Evolutionary conservation across 2,113 vertebrate species (phyloP).

Genomic region (Junco hyemalis): DNA sequence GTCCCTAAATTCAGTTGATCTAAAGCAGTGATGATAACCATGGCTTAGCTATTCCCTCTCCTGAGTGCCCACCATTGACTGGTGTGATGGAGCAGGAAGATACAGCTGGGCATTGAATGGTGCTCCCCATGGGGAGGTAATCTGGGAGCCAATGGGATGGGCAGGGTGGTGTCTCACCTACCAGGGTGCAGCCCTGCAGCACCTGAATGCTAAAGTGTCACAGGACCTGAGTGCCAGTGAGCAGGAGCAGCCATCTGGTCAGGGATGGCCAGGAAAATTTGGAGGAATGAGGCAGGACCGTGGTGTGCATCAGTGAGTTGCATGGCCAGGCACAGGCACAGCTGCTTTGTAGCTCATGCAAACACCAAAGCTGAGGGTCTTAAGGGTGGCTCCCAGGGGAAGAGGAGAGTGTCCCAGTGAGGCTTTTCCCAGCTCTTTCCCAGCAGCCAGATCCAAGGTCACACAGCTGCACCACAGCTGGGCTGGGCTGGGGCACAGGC

Average conservation of each 20-base stretch:
- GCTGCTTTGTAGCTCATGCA: neutral
- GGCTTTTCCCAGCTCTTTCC: neutral
- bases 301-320: neutral
- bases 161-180: neutral
- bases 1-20: neutral
- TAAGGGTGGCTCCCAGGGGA: neutral
- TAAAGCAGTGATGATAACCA: neutral
- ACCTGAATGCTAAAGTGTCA: neutral
- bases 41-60: neutral
- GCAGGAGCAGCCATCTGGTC: neutral
- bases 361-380: neutral
- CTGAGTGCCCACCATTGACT: neutral
- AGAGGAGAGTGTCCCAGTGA: neutral
- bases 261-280: neutral
- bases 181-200: neutral
- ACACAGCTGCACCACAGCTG: neutral
- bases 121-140: neutral
- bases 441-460: neutral
- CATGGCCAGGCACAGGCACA: neutral
- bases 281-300: neutral
- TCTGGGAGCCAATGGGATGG: neutral
- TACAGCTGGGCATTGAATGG: neutral
- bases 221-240: neutral
- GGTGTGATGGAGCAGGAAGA: neutral
- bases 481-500: neutral